Percentiles rank a stretch among this genome's conserved stretches.
phyloP scores from a whole-genome alignment of 2,888 invertebrate genomes.

The Alcis repandata region DNA sequence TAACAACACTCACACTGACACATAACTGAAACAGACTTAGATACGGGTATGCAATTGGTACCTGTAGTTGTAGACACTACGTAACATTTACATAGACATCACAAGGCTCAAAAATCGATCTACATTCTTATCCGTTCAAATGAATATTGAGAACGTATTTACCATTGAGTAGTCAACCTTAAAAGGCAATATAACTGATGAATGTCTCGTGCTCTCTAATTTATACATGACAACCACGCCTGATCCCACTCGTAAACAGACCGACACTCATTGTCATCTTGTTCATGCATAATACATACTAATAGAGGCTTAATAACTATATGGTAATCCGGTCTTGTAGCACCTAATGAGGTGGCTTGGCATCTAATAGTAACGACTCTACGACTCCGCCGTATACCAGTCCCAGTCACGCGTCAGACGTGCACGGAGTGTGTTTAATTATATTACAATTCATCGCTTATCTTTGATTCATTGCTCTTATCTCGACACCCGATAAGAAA shows the following conservation, averaged over 20 bases:
- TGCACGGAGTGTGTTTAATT: constrained; percentile 22
- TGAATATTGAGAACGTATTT: constrained; percentile 8
- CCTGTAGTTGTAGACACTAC: too few species aligned
- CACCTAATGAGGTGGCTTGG: constrained; percentile 12
- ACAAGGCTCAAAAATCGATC: background rate
- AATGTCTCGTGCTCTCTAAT: constrained; percentile 29
- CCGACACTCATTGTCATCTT: constrained; percentile 40
- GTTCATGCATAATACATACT: constrained; percentile 35
- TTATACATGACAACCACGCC: constrained; percentile 39
- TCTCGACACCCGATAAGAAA: constrained; percentile 34
- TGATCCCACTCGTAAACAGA: constrained; percentile 32
- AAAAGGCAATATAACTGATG: constrained; percentile 13
- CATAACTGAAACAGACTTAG: too few species aligned
- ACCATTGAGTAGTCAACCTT: constrained; percentile 2
- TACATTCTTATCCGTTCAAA: background rate
- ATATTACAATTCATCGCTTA: constrained; percentile 38
- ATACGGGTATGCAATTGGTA: too few species aligned
- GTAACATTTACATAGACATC: background rate
- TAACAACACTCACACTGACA: too few species aligned
- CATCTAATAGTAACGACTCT: background rate
- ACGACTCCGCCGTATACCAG: constrained; percentile 9
- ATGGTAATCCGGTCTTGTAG: constrained; percentile 4
- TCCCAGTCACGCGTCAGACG: constrained; percentile 19
- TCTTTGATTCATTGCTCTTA: constrained; percentile 48
- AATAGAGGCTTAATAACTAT: background rate